Conservation (phyloP, 2,888 invertebrate genomes). For the Lottia scabra region DNA sequence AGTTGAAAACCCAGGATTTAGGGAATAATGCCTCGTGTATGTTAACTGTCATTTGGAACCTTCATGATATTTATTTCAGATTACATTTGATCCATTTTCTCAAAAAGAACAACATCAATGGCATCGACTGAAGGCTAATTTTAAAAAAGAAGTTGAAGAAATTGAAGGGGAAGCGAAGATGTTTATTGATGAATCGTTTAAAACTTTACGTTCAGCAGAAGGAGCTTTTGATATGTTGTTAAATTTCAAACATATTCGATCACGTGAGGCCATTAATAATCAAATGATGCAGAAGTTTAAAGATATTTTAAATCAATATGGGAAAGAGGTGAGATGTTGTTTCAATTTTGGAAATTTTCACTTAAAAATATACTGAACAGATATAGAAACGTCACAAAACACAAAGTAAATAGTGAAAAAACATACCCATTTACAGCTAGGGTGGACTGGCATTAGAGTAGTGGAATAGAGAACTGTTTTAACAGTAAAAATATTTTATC, state of each 20-base stretch:
- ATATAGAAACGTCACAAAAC: no score
- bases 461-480: no score
- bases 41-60: no score
- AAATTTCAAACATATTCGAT: slow-evolving; percentile 84
- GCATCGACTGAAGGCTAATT: slow-evolving; percentile 84
- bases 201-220: slow-evolving; percentile 83
- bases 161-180: slow-evolving; percentile 85
- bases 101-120: slow-evolving; percentile 85
- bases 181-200: slow-evolving; percentile 89
- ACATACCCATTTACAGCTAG: no score
- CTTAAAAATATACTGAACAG: no score
- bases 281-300: slow-evolving; percentile 86
- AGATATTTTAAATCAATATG: slow-evolving; percentile 85
- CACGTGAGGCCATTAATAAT: slow-evolving; percentile 79
- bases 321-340: slow-evolving; percentile 78
- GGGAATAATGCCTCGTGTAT: no score
- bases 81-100: slow-evolving; percentile 87
- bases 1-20: no score
- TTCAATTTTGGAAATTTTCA: not conserved
- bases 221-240: slow-evolving; percentile 83
- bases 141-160: slow-evolving; percentile 79
- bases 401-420: no score
- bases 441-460: no score
- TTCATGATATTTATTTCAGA: slow-evolving; percentile 66
- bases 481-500: no score